A percentile compares a stretch with the other conserved stretches of the same genome.
phyloP scores from a whole-genome alignment of 2,888 invertebrate genomes.

The Petrophora chlorosata region DNA sequence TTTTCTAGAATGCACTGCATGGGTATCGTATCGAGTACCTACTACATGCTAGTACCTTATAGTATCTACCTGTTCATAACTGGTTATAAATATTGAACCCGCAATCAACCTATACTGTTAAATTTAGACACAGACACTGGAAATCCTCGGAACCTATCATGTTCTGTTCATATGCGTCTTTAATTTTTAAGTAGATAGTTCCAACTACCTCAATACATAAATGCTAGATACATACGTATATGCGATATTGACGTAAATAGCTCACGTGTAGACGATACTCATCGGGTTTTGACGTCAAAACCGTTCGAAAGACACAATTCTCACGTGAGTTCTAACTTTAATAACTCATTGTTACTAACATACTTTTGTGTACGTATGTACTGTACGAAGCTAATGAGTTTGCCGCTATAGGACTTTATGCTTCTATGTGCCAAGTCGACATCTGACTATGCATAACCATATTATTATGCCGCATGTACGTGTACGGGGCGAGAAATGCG shows the following conservation, averaged over 20 bases:
- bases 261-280: constrained; percentile 43
- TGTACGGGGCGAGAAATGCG: constrained; percentile 7
- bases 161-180: not conserved
- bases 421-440: not conserved
- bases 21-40: no score
- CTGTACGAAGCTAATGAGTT: no score
- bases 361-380: not conserved
- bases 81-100: no score
- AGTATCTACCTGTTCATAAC: no score
- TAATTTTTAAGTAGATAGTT: not conserved
- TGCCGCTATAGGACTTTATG: no score
- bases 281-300: constrained; percentile 48
- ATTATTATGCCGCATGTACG: not conserved
- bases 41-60: no score
- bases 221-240: no score
- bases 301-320: constrained; percentile 36
- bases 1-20: no score
- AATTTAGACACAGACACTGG: no score
- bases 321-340: constrained; percentile 17
- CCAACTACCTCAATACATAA: not conserved
- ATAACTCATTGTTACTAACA: constrained; percentile 1
- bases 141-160: not conserved
- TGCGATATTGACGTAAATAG: constrained; percentile 47
- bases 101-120: no score
- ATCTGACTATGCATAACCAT: constrained; percentile 5